phyloP scores from a whole-genome alignment of 1,140 invertebrate genomes.

The Zaprionus kolodkinae region DNA sequence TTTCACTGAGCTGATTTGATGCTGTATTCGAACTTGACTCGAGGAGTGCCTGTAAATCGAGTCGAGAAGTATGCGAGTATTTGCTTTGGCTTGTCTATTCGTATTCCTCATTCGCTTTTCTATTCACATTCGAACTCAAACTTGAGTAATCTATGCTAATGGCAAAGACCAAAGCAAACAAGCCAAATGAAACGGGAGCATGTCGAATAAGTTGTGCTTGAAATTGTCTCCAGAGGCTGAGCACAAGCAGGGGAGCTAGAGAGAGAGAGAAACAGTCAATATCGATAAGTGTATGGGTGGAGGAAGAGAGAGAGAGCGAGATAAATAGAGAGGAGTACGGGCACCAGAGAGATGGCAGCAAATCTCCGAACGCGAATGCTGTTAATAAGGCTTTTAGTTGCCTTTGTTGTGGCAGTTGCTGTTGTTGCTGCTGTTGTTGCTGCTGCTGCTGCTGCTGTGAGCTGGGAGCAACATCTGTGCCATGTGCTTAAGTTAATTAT shows the following conservation, averaged over 20 bases:
- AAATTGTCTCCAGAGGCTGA: background rate
- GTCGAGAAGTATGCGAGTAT: background rate
- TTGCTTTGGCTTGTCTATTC: background rate
- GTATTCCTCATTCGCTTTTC: background rate
- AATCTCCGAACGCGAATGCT: conserved; percentile 45
- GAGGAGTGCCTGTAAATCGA: background rate
- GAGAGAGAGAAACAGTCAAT: conserved; percentile 27
- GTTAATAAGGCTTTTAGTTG: conserved; percentile 53
- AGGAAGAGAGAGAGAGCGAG: background rate
- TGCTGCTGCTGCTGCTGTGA: conserved; percentile 21
- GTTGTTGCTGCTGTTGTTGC: conserved; percentile 15
- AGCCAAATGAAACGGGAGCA: conserved; percentile 8
- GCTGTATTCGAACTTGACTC: background rate
- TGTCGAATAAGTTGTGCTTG: conserved; percentile 13
- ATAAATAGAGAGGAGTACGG: background rate
- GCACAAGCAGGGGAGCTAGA: background rate
- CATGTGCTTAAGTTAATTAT: conserved; percentile 80
- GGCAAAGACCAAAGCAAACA: conserved; percentile 13
- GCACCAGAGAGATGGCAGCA: conserved; percentile 9
- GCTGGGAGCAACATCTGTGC: conserved; percentile 59
- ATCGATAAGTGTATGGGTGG: conserved; percentile 18
- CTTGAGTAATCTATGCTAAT: conserved; percentile 36
- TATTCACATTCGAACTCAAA: background rate
- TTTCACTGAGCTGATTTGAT: background rate
- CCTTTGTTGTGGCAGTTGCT: conserved; percentile 4